Evolutionary conservation across 2,888 invertebrate genomes (phyloP), one percentile per base, ranked within the genome.

Genomic region (Altica lythri): DNA sequence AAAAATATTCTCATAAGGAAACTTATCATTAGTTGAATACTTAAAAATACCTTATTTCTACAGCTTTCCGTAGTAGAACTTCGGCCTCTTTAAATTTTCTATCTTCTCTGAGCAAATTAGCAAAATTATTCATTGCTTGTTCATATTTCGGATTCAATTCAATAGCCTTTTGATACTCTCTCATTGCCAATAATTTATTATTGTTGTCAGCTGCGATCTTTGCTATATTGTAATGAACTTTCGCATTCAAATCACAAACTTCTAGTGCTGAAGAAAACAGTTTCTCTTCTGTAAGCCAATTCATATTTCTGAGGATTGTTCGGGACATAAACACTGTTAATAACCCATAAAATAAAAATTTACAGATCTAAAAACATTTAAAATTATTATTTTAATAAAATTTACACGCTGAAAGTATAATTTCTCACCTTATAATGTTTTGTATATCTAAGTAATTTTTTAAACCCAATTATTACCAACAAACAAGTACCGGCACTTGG

Each of bases 181-280:
- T 67, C 49, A 93, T 81, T 0, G 96, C 95, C 64, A 83, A 79
- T 10, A 79, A 75, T 35, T 79, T 79, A 56, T 89, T 79, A 4
- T 89, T 86, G 22, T 79, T 78, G 67, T 94, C 93, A 1, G 89
- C 90, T 9, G 90, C 86, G 55, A 88, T 85, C 75, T 95, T 95
- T 0, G 90, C 97, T 46, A 96, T 86, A 75, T 98, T 98, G 72
- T 97, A 98, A 66, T 82, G 87, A 2, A 90, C 90, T 82, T 97
- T 98, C 13, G 97, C 96, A 79, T 97, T 97, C 38, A 88, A 79
- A 0, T 97, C 95, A 72, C 97, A 98, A 10, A 97, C 92, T 16
- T 79, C 72, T n/a, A 91, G 75, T 0, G 90, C 97, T 17, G 91
- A 89, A 38, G 79, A 77, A 73, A 94, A 98, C 27, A 98, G 77